phyloP scores from a whole-genome alignment of 2,888 invertebrate species.

The Tachystola acroxantha region DNA sequence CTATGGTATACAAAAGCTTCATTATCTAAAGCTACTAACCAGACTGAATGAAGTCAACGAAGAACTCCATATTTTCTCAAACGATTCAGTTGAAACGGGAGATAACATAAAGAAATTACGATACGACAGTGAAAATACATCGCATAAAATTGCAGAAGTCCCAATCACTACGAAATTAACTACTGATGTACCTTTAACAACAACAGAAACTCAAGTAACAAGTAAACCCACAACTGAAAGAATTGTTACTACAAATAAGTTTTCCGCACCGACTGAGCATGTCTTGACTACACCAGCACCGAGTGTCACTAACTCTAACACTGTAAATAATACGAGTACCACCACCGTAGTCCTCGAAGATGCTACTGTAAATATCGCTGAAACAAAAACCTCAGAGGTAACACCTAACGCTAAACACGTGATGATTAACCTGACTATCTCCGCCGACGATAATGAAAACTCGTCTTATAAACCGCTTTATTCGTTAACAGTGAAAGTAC shows the following conservation, averaged over 20 bases:
- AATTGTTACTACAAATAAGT: constrained; percentile 33
- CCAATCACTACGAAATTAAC: constrained; percentile 18
- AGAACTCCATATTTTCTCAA: constrained; percentile 55
- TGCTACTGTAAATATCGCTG: constrained; percentile 39
- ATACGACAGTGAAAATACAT: constrained; percentile 42
- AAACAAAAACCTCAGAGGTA: constrained; percentile 48
- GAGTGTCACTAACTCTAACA: constrained; percentile 43
- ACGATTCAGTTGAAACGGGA: constrained; percentile 42
- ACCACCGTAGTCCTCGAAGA: constrained; percentile 27
- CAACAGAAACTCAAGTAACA: constrained; percentile 25
- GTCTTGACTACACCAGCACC: constrained; percentile 33
- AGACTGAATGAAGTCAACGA: constrained; percentile 55
- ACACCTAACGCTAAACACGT: constrained; percentile 79
- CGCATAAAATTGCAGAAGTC: constrained; percentile 15
- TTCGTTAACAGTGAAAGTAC: constrained; percentile 88
- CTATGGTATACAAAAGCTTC: constrained; percentile 63
- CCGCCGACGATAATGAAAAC: constrained; percentile 78
- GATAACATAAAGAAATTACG: constrained; percentile 45
- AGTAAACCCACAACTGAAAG: constrained; percentile 25
- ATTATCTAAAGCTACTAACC: constrained; percentile 54
- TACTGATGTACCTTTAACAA: constrained; percentile 20
- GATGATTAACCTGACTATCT: constrained; percentile 89
- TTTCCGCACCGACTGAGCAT: constrained; percentile 43
- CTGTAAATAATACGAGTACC: constrained; percentile 28
- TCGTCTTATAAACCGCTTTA: constrained; percentile 82